phyloP scores from a whole-genome alignment of 2,888 invertebrate species.

The Matsumyia berberina region DNA sequence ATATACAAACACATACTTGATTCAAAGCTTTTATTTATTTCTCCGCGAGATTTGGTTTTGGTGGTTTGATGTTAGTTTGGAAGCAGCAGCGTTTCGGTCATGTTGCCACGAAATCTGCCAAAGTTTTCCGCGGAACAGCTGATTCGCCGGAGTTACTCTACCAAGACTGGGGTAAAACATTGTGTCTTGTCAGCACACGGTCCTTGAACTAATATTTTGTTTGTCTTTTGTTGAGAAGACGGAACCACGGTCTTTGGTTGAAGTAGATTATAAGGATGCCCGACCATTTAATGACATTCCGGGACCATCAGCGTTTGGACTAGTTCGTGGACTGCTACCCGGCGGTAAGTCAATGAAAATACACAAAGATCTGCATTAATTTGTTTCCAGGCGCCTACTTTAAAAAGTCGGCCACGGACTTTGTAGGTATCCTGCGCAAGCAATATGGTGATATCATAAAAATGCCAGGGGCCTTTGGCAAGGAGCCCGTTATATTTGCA shows the following conservation, averaged over 20 bases:
- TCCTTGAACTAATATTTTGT: neutral
- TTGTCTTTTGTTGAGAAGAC: neutral
- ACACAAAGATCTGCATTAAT: no score
- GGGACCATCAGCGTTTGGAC: constrained; percentile 53
- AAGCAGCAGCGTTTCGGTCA: neutral
- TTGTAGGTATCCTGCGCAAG: constrained; percentile 68
- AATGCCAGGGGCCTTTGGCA: constrained; percentile 81
- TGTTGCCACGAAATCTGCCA: neutral
- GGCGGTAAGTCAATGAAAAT: constrained; percentile 72
- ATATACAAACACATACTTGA: no score
- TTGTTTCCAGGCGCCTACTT: constrained; percentile 11
- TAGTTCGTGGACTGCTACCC: constrained; percentile 73
- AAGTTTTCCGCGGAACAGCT: neutral
- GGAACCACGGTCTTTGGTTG: neutral
- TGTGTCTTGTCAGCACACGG: no score
- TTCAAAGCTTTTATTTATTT: neutral
- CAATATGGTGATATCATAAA: constrained; percentile 82
- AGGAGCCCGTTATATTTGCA: constrained; percentile 81
- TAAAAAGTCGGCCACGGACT: constrained; percentile 74
- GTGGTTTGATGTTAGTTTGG: neutral
- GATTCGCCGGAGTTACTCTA: neutral
- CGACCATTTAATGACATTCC: constrained; percentile 71
- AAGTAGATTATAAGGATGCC: constrained; percentile 17
- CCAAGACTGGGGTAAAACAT: neutral
- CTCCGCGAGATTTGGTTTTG: neutral